phyloP scores from a whole-genome alignment of 2,888 invertebrate species.

The Phasia obesa region DNA sequence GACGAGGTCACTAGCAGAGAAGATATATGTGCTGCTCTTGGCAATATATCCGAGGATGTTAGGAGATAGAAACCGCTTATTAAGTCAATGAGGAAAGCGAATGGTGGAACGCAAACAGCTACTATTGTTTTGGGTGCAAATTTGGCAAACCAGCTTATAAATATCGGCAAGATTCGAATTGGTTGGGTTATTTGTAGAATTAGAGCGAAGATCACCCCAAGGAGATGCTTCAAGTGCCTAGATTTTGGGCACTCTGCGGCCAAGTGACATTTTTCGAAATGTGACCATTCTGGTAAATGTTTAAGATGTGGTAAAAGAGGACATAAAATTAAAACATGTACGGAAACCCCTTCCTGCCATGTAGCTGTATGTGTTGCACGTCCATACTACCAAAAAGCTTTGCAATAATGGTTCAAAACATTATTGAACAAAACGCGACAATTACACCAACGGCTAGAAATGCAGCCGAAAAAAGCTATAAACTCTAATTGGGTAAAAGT shows the following conservation, averaged over 20 bases:
- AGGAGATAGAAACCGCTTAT: background rate
- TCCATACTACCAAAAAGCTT: no score
- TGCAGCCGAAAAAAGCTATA: no score
- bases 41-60: background rate
- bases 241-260: background rate
- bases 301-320: background rate
- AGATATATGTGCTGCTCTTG: background rate
- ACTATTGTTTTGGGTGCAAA: background rate
- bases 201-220: background rate
- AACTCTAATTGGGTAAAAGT: no score
- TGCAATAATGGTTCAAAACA: no score
- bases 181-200: background rate
- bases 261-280: no score
- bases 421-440: no score
- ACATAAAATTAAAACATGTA: background rate
- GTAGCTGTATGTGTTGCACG: no score
- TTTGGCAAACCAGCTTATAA: background rate
- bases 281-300: background rate
- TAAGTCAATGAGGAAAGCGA: background rate
- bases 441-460: no score
- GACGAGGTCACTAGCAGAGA: background rate
- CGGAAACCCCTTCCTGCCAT: no score
- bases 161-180: background rate
- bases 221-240: background rate
- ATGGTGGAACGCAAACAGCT: background rate